Base-by-base conservation (phyloP, 2,113 vertebrate genomes). In the Megaceryle maxima region DNA sequence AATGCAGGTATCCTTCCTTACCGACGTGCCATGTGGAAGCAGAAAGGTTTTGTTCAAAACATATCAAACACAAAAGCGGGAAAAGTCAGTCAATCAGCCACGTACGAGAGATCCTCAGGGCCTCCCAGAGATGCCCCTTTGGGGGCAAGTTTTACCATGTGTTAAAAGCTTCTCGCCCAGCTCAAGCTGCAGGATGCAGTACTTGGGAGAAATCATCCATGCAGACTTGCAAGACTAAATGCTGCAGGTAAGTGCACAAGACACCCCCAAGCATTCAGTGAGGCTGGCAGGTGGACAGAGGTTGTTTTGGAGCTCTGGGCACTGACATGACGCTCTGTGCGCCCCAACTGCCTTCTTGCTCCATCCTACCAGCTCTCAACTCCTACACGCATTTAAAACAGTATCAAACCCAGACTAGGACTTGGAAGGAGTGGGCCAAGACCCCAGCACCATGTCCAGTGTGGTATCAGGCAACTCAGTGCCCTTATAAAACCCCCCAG, bases 321-420 rank as follows among this genome's bases (percentile, higher is more conserved):
- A 41, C 35, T 12, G 24, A 19, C 29, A 19, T 3, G 2, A 15
- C 1, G 1, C 31, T 69, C 72, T 13, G 31, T 3, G 0, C 31
- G 20, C 18, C 50, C n/a, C 1, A 0, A 6, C 21, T 16, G 20
- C 11, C 33, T 73, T 29, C 59, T 48, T 19, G 39, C 29, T 31
- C 44, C 44, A 8, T 28, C 21, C 66, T 13, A 37, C 46, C 17
- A 9, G 17, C 46, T 66, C 33, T 66, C 72, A 46, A 10, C 39
- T 48, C 37, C 57, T 41, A 44, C 14, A 2, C 1, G 16, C 13
- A 13, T 60, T 64, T 33, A 43, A 37, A 43, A 43, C 21, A 50
- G 76, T 22, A 25, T 3, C 8, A 62, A 60, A 8, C 2, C 28
- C 0, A 0, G 43, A 17, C 0, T 41, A 14, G 37, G 12, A 31